Conservation (phyloP, 2,113 vertebrate genomes). For the Coreoperca whiteheadi region DNA sequence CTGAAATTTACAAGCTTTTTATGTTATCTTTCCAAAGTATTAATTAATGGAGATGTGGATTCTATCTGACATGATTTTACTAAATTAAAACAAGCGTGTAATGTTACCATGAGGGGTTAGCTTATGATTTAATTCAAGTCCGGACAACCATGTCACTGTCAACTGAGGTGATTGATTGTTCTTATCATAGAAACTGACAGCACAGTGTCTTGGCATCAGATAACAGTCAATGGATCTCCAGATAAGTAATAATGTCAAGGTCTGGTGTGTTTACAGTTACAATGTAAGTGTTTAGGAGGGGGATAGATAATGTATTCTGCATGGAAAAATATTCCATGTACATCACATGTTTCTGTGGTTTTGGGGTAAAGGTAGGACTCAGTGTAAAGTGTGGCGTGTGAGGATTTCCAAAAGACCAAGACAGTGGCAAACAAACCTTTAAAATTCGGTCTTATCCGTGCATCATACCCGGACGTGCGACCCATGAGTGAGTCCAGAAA, state of each 20-base stretch:
- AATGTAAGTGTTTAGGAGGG: background rate
- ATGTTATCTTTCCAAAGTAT: background rate
- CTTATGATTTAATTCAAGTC: constrained; percentile 34
- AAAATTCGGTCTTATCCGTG: constrained; percentile 98
- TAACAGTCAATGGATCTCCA: constrained; percentile 25
- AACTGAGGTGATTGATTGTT: constrained; percentile 53
- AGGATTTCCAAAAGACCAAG: constrained; percentile 8
- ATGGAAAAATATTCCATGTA: background rate
- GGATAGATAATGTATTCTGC: background rate
- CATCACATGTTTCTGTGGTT: background rate
- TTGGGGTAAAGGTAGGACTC: background rate
- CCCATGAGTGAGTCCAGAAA: constrained; percentile 99
- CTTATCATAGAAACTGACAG: constrained; percentile 34
- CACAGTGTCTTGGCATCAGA: constrained; percentile 47
- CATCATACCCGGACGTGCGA: constrained; percentile 97
- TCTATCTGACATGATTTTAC: background rate
- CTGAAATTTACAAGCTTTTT: constrained; percentile 21
- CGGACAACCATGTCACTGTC: constrained; percentile 42
- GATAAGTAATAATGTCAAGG: constrained; percentile 33
- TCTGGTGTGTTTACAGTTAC: constrained; percentile 10
- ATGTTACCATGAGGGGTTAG: constrained; percentile 16
- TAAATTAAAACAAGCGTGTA: constrained; percentile 17
- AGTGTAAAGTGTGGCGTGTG: background rate
- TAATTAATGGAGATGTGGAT: constrained; percentile 17
- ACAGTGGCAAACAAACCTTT: constrained; percentile 89